These are phyloP conservation scores for Iphiclides podalirius DNA, from an alignment of 2,888 invertebrate species.

Conservation along the genomic window DNA sequence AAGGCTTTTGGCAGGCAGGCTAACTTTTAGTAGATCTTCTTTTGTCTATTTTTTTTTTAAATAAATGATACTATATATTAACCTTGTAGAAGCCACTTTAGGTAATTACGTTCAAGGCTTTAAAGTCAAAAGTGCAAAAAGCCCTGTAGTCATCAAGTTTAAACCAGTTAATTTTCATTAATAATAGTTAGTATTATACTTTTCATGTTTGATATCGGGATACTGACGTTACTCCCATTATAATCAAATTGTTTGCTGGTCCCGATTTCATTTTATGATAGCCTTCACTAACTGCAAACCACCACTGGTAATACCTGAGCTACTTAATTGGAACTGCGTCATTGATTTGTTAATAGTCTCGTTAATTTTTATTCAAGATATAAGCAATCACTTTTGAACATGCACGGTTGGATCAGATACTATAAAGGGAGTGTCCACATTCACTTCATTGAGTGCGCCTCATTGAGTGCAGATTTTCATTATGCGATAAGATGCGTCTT, in stretches of 20 bases:
- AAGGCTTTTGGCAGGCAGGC: too few species aligned
- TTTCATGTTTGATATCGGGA: too few species aligned
- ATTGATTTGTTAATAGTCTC: conserved; percentile 70
- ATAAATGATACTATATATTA: too few species aligned
- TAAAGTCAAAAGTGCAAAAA: too few species aligned
- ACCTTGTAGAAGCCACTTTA: too few species aligned
- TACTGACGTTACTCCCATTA: conserved; percentile 10
- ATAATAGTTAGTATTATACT: too few species aligned
- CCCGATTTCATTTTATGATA: conserved; percentile 70
- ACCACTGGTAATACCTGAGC: conserved; percentile 53
- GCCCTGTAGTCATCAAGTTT: too few species aligned
- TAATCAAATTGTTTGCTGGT: conserved; percentile 35
- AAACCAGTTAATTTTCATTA: too few species aligned
- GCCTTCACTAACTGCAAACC: conserved; percentile 51
- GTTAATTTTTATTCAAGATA: conserved; percentile 59
- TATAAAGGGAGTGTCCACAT: conserved; percentile 26
- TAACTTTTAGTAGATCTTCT: too few species aligned
- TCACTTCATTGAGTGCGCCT: neutral
- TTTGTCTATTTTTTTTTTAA: too few species aligned
- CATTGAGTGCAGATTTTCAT: conserved; percentile 32
- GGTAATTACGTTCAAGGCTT: too few species aligned
- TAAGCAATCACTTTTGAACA: conserved; percentile 44
- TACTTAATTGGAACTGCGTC: conserved; percentile 66
- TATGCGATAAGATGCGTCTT: conserved; percentile 30
- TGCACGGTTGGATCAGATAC: conserved; percentile 46